Base-by-base conservation (phyloP, 1,140 invertebrate genomes). In the Brachionus plicatilis region DNA sequence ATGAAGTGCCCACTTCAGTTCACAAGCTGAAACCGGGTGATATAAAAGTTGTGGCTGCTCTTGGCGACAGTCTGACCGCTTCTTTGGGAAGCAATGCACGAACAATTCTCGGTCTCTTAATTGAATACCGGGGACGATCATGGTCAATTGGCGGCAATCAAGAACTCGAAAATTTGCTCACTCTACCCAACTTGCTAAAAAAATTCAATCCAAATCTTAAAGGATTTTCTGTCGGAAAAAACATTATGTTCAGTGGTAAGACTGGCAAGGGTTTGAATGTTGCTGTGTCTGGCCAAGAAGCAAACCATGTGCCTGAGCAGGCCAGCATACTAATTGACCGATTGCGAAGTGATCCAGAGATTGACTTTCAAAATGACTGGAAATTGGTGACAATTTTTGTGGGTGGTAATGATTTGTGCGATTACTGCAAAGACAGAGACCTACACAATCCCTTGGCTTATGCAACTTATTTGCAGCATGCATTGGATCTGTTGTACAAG, bases 341-440 rank as follows among this genome's bases (percentile, higher is more conserved):
- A 76, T 93, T 95, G 86, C 92, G 91, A 86, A 91, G 88, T 17
- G 92, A 94, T 78, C 89, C 89, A 0, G 91, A 90, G 24, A 85
- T 90, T 7, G 87, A 90, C 80, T 87, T 88, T 68, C 83, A 89
- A 37, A 88, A 92, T 20, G 86, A 90, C 72, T 94, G 94, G 94
- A 94, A 94, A 91, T 76, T 94, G 89, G 90, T 95, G 17, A 95
- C 94, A 0, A 90, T 95, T 17, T 93, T 95, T 86, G 93, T 95
- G 83, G 94, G 94, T 50, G 68, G 93, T 50, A 95, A 95, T 87
- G 94, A 95, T 87, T 91, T 95, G 14, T 95, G 94, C 87, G 93
- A 93, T 0, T 93, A 92, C 0, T 93, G 94, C 85, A 75, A 86
- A 3, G 86, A 89, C 27, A 82, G n/a, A 47, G 43, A 82, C 27